Evolutionary conservation across 23 tunicate species (phyloP), one percentile per base, ranked within the genome.

Genomic region (Ciona savignyi): DNA sequence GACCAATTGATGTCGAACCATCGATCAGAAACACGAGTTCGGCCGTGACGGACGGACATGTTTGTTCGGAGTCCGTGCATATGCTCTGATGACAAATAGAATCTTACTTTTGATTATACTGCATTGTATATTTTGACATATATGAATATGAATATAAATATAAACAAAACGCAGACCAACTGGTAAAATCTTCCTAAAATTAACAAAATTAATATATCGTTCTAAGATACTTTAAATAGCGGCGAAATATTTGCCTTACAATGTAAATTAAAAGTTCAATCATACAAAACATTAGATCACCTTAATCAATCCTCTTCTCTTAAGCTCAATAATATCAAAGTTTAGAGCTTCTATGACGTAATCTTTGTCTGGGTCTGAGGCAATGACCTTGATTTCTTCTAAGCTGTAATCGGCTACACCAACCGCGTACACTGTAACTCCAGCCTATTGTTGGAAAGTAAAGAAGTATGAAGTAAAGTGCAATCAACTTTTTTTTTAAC

Each of bases 1-100:
- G 66, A 25, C 79, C 80, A 25, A 73, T 77, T 6, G 87, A 77
- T 30, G 78, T 67, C 34, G 87, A 80, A 31, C 87, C 88, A 33
- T 92, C 98, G 62, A 92, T 70, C 27, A 92, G 66, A 51, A 92
- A 85, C 23, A 81, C 98, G 3, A 92, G 60, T 33, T 92, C 98
- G 0, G 86, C 90, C 21, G 32, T 63, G 9, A 87, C 84, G 27
- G 87, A 23, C 0, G 90, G 92, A 77, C 98, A 92, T 25, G 92
- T 81, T 34, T 67, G 72, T 30, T 67, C 87, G 30, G 88, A 29
- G 65, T 85, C 81, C 0, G 35, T 60, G 74, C 94, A 87, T 19
- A 87, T 87, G 62, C 79, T 87, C 94, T 87, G 56, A 9, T 15
- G n/a, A n/a, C n/a, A n/a, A n/a, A n/a, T n/a, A n/a, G n/a, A n/a